A percentile compares a stretch with the other conserved stretches of the same genome.
Conservation (phyloP, 2,113 vertebrate species). For the Nettapus auritus region DNA sequence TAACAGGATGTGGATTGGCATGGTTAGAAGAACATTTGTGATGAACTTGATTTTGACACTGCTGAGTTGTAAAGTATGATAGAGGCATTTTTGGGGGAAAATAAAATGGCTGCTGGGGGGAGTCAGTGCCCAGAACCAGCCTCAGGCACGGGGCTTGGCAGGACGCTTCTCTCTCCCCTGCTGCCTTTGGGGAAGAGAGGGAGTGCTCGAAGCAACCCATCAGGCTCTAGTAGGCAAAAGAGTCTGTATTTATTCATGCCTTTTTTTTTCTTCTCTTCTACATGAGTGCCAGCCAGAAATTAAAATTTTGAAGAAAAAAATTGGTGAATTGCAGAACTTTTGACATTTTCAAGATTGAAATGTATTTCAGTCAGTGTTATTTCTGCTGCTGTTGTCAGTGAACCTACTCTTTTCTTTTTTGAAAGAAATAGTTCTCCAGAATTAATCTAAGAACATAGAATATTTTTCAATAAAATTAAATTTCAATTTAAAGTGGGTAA, state of each 20-base stretch:
- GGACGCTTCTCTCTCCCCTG: neutral
- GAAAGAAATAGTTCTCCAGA: neutral
- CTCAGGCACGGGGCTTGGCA: neutral
- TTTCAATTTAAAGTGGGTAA: neutral
- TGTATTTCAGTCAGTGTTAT: neutral
- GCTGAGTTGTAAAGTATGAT: neutral
- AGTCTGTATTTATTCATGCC: accelerated
- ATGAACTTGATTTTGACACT: neutral
- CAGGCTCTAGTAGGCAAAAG: neutral
- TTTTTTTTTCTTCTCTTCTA: accelerated
- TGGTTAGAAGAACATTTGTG: neutral
- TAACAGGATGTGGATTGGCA: neutral
- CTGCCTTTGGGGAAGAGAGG: neutral
- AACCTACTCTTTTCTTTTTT: neutral
- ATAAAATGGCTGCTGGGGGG: neutral
- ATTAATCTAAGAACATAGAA: neutral
- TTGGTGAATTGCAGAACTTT: neutral
- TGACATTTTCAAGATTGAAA: neutral
- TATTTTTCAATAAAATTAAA: neutral
- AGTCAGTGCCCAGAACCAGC: neutral
- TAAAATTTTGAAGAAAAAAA: neutral
- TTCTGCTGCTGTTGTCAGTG: neutral
- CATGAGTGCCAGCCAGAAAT: neutral
- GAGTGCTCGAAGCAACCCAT: neutral
- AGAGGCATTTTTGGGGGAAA: neutral